phyloP scores from a whole-genome alignment of 2,888 invertebrate genomes.

The Amiota minor region DNA sequence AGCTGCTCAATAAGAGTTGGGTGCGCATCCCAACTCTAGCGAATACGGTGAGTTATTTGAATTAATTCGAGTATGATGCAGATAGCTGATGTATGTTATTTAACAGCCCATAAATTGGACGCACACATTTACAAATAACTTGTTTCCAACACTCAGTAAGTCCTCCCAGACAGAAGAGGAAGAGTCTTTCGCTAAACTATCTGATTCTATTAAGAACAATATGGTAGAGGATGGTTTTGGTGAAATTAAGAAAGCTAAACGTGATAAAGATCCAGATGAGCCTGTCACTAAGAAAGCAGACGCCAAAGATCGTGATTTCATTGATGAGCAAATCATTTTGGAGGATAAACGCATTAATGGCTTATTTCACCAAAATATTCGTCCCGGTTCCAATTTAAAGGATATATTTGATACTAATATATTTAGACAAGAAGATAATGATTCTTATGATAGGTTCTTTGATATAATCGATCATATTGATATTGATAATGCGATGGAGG shows the following conservation, averaged over 20 bases:
- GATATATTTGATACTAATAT: neutral
- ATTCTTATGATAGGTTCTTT: neutral
- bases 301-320: neutral
- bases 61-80: no score
- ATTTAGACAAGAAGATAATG: neutral
- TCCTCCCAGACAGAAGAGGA: no score
- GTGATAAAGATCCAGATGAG: neutral
- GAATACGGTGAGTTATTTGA: neutral
- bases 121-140: neutral
- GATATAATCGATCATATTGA: conserved; percentile 1
- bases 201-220: no score
- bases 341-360: conserved; percentile 4
- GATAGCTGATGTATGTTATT: no score
- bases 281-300: neutral
- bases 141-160: no score
- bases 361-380: neutral
- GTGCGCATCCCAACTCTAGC: conserved; percentile 13
- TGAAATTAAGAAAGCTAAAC: neutral
- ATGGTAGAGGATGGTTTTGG: no score
- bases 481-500: neutral
- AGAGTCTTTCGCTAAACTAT: no score
- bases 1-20: conserved; percentile 3
- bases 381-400: neutral
- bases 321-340: conserved; percentile 1
- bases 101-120: neutral